Percentiles rank a stretch among this genome's conserved stretches.
Conservation (phyloP, 2,888 invertebrate genomes). For the Caenorhabditis angaria region DNA sequence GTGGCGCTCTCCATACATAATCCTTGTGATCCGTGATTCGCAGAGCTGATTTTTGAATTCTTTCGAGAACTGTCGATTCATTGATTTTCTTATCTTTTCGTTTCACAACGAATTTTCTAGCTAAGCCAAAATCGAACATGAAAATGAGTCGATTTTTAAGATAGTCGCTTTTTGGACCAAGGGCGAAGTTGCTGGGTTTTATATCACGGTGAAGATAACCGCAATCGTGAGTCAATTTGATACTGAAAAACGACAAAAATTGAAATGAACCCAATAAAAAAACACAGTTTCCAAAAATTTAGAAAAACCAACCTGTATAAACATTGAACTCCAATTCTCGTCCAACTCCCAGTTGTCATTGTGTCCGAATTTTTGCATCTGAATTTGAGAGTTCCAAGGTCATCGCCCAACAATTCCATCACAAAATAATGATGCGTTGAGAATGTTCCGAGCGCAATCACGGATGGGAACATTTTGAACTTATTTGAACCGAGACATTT, state of each 20-base stretch:
- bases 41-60: too few relatives aligned
- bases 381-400: constrained; percentile 44
- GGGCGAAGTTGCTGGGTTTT: constrained; percentile 38
- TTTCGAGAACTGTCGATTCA: background rate
- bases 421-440: constrained; percentile 45
- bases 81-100: background rate
- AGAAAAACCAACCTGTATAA: constrained; percentile 46
- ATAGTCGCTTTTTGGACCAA: constrained; percentile 15
- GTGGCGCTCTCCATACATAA: background rate
- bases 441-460: constrained; percentile 7
- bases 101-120: constrained; percentile 7
- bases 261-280: too few relatives aligned
- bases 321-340: constrained; percentile 55
- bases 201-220: constrained; percentile 38
- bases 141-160: constrained; percentile 23
- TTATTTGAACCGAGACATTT: background rate
- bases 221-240: constrained; percentile 26
- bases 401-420: constrained; percentile 58
- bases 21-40: background rate
- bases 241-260: constrained; percentile 6
- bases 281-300: too few relatives aligned
- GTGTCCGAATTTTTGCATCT: constrained; percentile 17
- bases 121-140: constrained; percentile 34
- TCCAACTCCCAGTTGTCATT: constrained; percentile 46
- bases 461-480: constrained; percentile 16